Evolutionary conservation across 2,797 vertebrate species (phyloP).

Genomic region (Psittacula derbiana): DNA sequence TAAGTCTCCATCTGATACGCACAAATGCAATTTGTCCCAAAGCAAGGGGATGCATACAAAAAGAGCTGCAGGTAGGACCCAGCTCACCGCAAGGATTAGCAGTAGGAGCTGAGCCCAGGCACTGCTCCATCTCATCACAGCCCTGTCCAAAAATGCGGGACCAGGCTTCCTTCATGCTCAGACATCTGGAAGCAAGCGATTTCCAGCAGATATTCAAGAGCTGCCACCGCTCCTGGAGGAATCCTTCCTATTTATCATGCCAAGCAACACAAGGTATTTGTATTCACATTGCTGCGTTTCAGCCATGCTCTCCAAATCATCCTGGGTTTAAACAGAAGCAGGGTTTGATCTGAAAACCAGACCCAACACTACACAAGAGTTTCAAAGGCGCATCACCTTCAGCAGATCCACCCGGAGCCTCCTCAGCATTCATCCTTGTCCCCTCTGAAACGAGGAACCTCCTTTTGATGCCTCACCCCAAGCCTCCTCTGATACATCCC

Average conservation of each 20-base stretch:
- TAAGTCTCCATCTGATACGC: constrained; percentile 47
- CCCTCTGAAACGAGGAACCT: background rate
- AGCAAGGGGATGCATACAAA: constrained; percentile 9
- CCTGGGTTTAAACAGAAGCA: background rate
- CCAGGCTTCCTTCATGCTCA: background rate
- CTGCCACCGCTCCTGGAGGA: background rate
- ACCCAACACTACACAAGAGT: background rate
- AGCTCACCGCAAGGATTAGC: background rate
- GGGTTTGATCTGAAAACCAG: background rate
- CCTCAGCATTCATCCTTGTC: background rate
- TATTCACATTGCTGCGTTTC: background rate
- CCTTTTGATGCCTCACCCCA: background rate
- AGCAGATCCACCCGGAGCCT: background rate
- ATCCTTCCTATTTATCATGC: background rate
- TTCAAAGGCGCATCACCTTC: background rate
- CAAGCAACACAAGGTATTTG: background rate
- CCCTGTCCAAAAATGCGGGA: background rate
- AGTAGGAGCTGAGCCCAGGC: background rate
- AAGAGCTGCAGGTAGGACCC: background rate
- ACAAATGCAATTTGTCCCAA: constrained; percentile 25
- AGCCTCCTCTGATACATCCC: background rate
- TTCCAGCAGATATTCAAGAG: background rate
- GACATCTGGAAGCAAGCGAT: background rate
- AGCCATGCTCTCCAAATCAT: background rate
- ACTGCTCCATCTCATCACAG: accelerated